Evolutionary conservation across 2,888 invertebrate genomes (phyloP).

Genomic region (Notodonta dromedarius): DNA sequence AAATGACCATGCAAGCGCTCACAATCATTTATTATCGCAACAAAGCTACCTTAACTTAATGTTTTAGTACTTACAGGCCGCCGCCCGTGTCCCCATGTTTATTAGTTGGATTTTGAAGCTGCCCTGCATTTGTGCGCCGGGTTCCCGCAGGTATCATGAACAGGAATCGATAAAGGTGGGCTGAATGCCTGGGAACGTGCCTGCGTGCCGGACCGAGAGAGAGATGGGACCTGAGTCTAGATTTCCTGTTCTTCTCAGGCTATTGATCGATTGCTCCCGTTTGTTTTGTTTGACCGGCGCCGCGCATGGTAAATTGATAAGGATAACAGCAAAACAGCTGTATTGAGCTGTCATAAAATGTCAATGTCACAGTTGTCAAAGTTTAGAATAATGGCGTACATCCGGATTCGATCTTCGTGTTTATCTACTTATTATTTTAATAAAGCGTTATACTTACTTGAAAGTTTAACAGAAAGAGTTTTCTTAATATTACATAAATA

Average conservation of each 20-base stretch:
- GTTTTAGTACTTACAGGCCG: constrained; percentile 90
- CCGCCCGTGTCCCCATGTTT: constrained; percentile 96
- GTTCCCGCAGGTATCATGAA: constrained; percentile 56
- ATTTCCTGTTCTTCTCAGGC: constrained; percentile 70
- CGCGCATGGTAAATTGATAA: constrained; percentile 42
- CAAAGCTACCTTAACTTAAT: constrained; percentile 35
- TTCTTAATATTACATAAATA: too few species aligned
- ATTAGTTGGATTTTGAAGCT: constrained; percentile 88
- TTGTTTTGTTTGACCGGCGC: constrained; percentile 44
- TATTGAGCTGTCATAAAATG: background rate
- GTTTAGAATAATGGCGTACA: too few species aligned
- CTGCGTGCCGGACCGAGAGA: constrained; percentile 57
- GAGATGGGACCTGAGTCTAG: constrained; percentile 80
- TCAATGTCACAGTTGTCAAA: too few species aligned
- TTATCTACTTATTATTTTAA: too few species aligned
- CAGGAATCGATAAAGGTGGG: constrained; percentile 69
- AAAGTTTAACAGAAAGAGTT: too few species aligned
- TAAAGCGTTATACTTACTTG: too few species aligned
- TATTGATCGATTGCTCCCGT: constrained; percentile 60
- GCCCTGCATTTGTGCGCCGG: constrained; percentile 85
- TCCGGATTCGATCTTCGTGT: too few species aligned
- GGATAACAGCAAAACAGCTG: background rate
- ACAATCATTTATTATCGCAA: constrained; percentile 29
- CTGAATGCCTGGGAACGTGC: constrained; percentile 14
- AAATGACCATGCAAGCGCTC: constrained; percentile 73